Percentiles rank a stretch among this genome's conserved stretches.
Conservation (phyloP, 2,113 vertebrate species). For the Protobothrops flavoviridis region DNA sequence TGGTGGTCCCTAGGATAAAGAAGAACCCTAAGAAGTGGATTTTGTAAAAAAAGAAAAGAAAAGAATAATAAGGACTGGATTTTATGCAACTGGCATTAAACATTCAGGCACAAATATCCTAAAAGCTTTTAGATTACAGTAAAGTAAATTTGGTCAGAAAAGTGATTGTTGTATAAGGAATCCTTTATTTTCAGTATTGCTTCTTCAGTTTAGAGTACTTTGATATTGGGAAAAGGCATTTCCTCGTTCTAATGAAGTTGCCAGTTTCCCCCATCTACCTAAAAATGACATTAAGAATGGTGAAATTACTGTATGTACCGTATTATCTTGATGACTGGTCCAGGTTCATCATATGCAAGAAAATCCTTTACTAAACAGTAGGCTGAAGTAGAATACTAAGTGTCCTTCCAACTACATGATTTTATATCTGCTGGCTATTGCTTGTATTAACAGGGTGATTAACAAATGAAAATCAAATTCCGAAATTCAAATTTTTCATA, state of each 20-base stretch:
- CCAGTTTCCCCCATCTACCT: not conserved
- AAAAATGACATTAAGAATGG: not conserved
- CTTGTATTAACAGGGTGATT: not conserved
- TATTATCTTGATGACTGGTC: not conserved
- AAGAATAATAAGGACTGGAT: not conserved
- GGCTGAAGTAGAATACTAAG: not conserved
- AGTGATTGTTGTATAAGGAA: not conserved
- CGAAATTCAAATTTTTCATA: not conserved
- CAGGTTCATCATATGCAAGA: not conserved
- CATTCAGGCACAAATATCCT: not conserved
- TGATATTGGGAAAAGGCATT: not conserved
- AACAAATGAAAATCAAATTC: not conserved
- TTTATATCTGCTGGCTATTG: not conserved
- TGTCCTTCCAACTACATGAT: not conserved
- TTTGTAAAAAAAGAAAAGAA: not conserved
- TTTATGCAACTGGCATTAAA: not conserved
- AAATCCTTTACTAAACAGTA: not conserved
- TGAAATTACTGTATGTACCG: not conserved
- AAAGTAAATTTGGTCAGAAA: not conserved
- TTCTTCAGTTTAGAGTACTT: not conserved
- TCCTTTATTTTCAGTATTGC: not conserved
- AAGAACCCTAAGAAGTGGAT: not conserved
- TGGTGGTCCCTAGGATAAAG: not conserved
- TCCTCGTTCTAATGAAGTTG: not conserved
- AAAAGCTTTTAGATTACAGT: not conserved